Base-by-base conservation (phyloP, 2,888 invertebrate genomes). In the Lordiphosa fenestrarum region DNA sequence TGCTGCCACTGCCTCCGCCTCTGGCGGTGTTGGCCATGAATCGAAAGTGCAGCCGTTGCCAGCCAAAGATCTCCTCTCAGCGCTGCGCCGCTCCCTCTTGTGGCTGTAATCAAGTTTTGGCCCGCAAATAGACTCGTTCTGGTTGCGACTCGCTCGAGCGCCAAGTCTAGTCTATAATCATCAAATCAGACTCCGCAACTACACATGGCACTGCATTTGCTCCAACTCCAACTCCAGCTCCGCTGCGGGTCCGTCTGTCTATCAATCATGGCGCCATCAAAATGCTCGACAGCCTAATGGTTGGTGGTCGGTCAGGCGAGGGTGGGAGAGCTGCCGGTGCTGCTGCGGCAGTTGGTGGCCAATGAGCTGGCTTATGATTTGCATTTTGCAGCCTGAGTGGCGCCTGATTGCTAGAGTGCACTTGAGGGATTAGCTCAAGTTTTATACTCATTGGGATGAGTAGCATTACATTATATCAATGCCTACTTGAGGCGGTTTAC, bases 91-190 rank as follows among this genome's bases (percentile, higher is more conserved):
- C 1, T 30, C 23, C 23, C 23, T 1, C 38, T 33, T 47, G 15
- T 50, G 25, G 23, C 49, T 53, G 64, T 77, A 81, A 77, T 84
- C 76, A 81, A 70, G 84, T 77, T 84, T 81, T 65, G 71, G 58
- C 47, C 53, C 83, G 74, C 76, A 77, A 84, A 77, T 77, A 84
- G 81, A 77, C 77, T 77, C 71, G 59, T 76, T 81, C 77, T 77
- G 68, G 59, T 76, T 81, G 70, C 65, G 75, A 40, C 54, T 66
- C 77, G 77, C 54, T 81, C 64, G 71, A 76, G 81, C 77, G 84
- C 84, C 76, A 73, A 73, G 76, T 77, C 84, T 84, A 81, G 84
- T 77, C 76, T 84, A 77, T 77, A 77, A 77, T 84, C 84, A 84
- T 73, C 76, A 69, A 75, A 82, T 75, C 75, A 80, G 65, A 75